Base-by-base conservation (phyloP, 1,140 invertebrate genomes). In the Apolygus lucorum region DNA sequence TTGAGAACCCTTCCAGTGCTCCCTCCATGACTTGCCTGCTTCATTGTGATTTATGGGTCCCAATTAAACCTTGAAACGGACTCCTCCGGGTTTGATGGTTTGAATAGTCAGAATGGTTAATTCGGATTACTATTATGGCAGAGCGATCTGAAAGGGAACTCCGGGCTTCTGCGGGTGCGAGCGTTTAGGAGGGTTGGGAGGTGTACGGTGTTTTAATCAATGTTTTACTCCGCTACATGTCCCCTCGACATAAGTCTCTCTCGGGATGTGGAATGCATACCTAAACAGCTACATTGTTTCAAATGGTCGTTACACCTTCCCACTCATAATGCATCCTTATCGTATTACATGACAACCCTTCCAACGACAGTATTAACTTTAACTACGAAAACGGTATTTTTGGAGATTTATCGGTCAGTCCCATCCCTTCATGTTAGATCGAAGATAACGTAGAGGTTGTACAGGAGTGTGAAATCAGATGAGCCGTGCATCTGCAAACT, bases 221-320 rank as follows among this genome's bases (percentile, higher is more conserved):
- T 59, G 54, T 59, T 59, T 59, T 21, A 59, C 54, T 4, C 8
- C 54, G 11, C 22, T 59, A 59, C 54, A 59, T 59, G 54, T 22
- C 54, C 54, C 54, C 22, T 59, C 54, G 22, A 24, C 54, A 59
- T 59, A 59, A 59, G 54, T 59, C 54, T 59, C 54, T 59, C 54
- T 14, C 11, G 54, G 54, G 54, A 59, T 59, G 54, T 24, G 54
- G 54, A 59, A 24, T 24, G 54, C 54, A 59, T 59, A 59, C 8
- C 54, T 59, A 59, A 59, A 59, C 54, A 59, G 54, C 13, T 24
- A 59, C 54, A 59, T 59, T 59, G 54, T 59, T 59, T 59, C 54
- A 59, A 59, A 59, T 59, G 54, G 54, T 59, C 54, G 54, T 59
- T 59, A 59, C 54, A 59, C 54, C 54, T 59, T 59, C 54, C 54